Evolutionary conservation across 2,888 invertebrate species (phyloP).

Genomic region (Temnothorax unifasciatus): DNA sequence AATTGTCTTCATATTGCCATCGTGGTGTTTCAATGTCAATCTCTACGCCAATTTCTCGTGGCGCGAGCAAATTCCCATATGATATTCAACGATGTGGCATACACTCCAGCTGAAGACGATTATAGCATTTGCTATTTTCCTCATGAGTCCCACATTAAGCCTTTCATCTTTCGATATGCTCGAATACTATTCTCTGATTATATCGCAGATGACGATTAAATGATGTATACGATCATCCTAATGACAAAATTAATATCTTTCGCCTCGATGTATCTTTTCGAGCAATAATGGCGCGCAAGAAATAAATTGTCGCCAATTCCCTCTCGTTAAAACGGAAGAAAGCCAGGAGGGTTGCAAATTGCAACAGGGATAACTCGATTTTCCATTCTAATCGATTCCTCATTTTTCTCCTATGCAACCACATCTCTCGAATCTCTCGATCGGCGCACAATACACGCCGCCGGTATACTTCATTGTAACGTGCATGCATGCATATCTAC

Average conservation of each 20-base stretch:
- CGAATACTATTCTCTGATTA: not conserved
- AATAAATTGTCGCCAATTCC: conserved; percentile 19
- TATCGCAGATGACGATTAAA: not conserved
- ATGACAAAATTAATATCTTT: conserved; percentile 24
- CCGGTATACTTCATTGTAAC: conserved; percentile 30
- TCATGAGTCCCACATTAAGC: not conserved
- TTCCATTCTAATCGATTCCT: conserved; percentile 57
- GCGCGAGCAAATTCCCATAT: not conserved
- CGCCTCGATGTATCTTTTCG: conserved; percentile 34
- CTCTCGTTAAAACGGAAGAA: conserved; percentile 1
- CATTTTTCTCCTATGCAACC: conserved; percentile 28
- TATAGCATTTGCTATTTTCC: not conserved
- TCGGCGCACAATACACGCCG: conserved; percentile 53
- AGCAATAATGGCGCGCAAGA: conserved; percentile 12
- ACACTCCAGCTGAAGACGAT: not conserved
- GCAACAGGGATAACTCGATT: conserved; percentile 48
- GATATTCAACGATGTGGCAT: not conserved
- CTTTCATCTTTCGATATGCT: conserved; percentile 16
- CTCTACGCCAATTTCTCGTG: not conserved
- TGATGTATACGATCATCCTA: not conserved
- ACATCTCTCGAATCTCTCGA: conserved; percentile 32
- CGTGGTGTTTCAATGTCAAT: not conserved
- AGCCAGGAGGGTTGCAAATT: not conserved
- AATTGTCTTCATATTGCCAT: conserved; percentile 15
- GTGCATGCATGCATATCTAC: conserved; percentile 27